Conservation (phyloP, 2,888 invertebrate genomes). For the Orthonevra nobilis region DNA sequence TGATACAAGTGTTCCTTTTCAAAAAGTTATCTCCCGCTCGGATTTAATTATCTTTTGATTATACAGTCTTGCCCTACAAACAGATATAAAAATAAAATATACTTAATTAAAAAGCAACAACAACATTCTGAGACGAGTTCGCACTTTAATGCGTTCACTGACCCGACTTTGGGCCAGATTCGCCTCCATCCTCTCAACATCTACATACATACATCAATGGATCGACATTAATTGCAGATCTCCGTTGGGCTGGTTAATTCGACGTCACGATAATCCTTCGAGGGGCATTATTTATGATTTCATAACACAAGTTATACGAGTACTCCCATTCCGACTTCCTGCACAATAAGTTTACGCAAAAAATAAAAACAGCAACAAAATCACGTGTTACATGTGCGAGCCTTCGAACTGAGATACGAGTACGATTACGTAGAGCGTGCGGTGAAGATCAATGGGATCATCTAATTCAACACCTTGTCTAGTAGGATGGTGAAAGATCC, state of each 20-base stretch:
- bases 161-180: conserved; percentile 53
- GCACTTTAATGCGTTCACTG: conserved; percentile 61
- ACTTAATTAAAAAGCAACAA: background rate
- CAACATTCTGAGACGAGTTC: conserved; percentile 47
- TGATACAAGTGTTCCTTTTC: too few species aligned
- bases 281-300: conserved; percentile 47
- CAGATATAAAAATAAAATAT: too few species aligned
- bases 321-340: conserved; percentile 28
- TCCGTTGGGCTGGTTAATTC: conserved; percentile 47
- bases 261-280: conserved; percentile 55
- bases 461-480: background rate
- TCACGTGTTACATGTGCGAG: conserved; percentile 4
- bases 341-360: conserved; percentile 16
- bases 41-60: conserved; percentile 60
- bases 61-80: conserved; percentile 40
- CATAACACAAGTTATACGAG: conserved; percentile 18
- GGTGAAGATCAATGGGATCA: conserved; percentile 55
- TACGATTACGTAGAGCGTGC: conserved; percentile 6
- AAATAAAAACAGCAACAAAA: background rate
- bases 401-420: too few species aligned
- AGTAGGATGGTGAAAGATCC: background rate
- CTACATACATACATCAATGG: conserved; percentile 46
- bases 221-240: conserved; percentile 67
- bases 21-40: conserved; percentile 28
- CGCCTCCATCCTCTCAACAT: too few species aligned